These are phyloP conservation scores for Hemibagrus wyckioides DNA, from an alignment of 2,113 vertebrate genomes.

Conservation along the genomic window DNA sequence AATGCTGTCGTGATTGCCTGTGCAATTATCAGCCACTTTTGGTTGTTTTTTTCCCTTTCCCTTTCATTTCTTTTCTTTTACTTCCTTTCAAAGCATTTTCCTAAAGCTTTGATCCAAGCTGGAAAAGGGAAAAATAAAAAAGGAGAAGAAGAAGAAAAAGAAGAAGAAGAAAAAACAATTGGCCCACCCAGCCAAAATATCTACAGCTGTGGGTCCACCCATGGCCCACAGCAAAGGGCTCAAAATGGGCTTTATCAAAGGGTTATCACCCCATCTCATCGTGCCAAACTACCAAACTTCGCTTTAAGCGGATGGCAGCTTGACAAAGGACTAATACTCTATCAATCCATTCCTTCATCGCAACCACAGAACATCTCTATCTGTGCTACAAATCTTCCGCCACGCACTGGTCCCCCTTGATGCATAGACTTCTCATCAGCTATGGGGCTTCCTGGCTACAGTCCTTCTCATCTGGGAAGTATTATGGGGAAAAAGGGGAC, in stretches of 20 bases:
- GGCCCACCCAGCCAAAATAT: conserved; percentile 41
- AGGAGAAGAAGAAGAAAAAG: neutral
- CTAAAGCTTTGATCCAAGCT: conserved; percentile 41
- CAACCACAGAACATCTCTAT: conserved; percentile 44
- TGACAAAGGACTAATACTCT: conserved; percentile 38
- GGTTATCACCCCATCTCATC: conserved; percentile 44
- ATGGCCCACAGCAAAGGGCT: conserved; percentile 20
- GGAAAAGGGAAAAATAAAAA: conserved; percentile 5
- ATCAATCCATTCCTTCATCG: conserved; percentile 38
- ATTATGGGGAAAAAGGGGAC: conserved; percentile 39
- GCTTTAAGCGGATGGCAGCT: conserved; percentile 31
- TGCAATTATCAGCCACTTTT: conserved; percentile 49
- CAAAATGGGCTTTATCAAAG: conserved; percentile 37
- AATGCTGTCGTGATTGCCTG: conserved; percentile 45
- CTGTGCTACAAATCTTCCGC: conserved; percentile 25
- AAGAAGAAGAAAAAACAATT: neutral
- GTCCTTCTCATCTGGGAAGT: conserved; percentile 42
- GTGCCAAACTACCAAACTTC: conserved; percentile 25
- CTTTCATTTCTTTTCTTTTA: conserved; percentile 45
- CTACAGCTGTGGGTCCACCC: conserved; percentile 43
- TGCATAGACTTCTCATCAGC: conserved; percentile 38
- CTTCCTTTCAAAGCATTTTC: conserved; percentile 47
- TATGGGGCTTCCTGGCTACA: conserved; percentile 31
- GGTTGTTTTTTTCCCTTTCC: conserved; percentile 39
- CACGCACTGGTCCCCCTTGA: conserved; percentile 10